A percentile compares a stretch with the other conserved stretches of the same genome.
Evolutionary conservation across 92 coral and sea anemone species (phyloP).

Genomic region (Metridium senile): DNA sequence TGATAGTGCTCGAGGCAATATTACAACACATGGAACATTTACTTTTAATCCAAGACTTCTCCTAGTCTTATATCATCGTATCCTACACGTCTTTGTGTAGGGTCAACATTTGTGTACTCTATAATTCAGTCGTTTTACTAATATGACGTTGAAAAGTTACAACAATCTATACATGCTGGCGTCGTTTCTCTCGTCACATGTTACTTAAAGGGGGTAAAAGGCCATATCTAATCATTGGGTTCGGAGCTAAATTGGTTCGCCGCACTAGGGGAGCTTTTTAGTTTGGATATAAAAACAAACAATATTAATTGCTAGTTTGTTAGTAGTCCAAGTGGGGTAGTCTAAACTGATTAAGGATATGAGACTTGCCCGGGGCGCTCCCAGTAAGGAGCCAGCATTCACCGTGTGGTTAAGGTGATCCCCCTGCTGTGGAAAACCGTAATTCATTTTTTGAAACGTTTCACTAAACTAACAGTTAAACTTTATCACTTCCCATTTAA

Average conservation of each 20-base stretch:
- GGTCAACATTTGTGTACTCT: no score
- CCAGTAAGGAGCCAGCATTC: not conserved
- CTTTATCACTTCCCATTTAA: conserved; percentile 1
- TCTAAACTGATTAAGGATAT: not conserved
- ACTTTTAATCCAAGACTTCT: no score
- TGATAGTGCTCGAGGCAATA: not conserved
- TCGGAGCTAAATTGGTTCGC: conserved; percentile 12
- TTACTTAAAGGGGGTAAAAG: conserved; percentile 8
- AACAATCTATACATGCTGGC: no score
- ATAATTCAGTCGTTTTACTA: no score
- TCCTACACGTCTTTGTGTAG: no score
- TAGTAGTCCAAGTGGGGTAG: conserved; percentile 7
- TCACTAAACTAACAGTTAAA: not conserved
- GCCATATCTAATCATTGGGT: conserved; percentile 12
- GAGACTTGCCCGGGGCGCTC: not conserved
- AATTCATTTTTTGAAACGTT: no score
- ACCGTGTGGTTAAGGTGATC: not conserved
- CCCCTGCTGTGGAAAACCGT: not conserved
- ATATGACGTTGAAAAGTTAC: no score
- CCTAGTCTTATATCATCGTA: not conserved
- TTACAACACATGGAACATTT: not conserved
- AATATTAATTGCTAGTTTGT: conserved; percentile 1
- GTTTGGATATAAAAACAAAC: not conserved
- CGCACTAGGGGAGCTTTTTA: conserved; percentile 13
- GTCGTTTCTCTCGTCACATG: no score